Evolutionary conservation across 2,888 invertebrate species (phyloP).

Genomic region (Aporophyla lueneburgensis): DNA sequence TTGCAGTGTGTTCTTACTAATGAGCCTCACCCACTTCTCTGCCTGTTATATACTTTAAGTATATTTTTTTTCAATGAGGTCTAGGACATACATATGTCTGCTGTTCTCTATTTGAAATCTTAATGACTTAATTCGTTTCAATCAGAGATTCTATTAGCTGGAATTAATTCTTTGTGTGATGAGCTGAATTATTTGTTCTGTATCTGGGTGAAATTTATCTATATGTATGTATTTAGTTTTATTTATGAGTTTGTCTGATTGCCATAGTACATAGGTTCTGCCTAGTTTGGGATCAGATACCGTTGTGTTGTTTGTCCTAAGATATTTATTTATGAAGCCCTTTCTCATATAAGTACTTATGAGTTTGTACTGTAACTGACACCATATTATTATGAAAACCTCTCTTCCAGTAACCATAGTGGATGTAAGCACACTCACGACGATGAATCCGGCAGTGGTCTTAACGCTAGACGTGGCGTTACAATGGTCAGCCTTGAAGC

Average conservation of each 20-base stretch:
- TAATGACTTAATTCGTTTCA: neutral
- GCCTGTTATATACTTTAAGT: too few relatives aligned
- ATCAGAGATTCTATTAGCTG: too few relatives aligned
- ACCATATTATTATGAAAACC: neutral
- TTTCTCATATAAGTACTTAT: neutral
- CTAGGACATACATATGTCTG: too few relatives aligned
- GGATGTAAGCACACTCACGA: conserved; percentile 73
- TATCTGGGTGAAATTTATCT: too few relatives aligned
- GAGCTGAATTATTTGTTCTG: too few relatives aligned
- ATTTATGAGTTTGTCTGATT: too few relatives aligned
- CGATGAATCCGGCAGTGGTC: conserved; percentile 66
- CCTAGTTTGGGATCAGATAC: too few relatives aligned
- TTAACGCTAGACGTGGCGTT: conserved; percentile 77
- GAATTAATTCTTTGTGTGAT: too few relatives aligned
- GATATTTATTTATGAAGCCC: neutral
- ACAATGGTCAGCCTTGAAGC: conserved; percentile 76
- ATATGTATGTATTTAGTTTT: too few relatives aligned
- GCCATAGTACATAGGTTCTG: too few relatives aligned
- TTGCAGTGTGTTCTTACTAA: neutral
- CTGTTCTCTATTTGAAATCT: neutral
- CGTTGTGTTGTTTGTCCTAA: too few relatives aligned
- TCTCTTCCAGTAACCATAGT: conserved; percentile 74
- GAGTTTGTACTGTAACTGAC: neutral
- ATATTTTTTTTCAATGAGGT: too few relatives aligned
- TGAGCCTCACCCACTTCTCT: fast-evolving